A percentile compares a stretch with the other conserved stretches of the same genome.
Evolutionary conservation across 2,797 vertebrate genomes (phyloP).

Genomic region (Protonibea diacanthus): DNA sequence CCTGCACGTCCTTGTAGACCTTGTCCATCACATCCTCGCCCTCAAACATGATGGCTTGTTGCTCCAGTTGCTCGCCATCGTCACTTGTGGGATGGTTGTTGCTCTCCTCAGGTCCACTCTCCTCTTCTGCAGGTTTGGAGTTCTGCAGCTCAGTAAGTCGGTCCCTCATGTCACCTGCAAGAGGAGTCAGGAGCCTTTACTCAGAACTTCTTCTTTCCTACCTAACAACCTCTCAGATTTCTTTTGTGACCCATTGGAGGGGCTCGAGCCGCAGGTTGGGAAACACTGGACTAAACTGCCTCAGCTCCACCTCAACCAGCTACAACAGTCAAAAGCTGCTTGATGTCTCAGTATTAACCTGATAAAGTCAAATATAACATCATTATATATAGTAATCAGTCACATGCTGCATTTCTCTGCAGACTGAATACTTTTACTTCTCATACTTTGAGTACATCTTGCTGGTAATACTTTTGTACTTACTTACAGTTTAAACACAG

Average conservation of each 20-base stretch:
- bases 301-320: neutral
- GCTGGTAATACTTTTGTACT: neutral
- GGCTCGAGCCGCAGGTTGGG: neutral
- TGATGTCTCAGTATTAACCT: neutral
- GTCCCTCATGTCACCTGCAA: conserved; percentile 93
- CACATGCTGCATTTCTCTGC: neutral
- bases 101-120: conserved; percentile 1
- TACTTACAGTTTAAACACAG: neutral
- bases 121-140: conserved; percentile 45
- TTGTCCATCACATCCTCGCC: conserved; percentile 88
- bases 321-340: neutral
- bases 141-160: conserved; percentile 88
- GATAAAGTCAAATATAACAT: neutral
- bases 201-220: neutral
- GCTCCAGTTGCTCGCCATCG: conserved; percentile 69
- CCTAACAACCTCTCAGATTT: neutral
- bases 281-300: neutral
- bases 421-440: too few species aligned
- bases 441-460: neutral
- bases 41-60: conserved; percentile 86
- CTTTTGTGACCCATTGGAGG: neutral
- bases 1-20: conserved; percentile 89
- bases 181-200: conserved; percentile 24
- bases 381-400: neutral
- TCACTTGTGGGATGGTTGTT: neutral